Percentiles rank a stretch among this genome's conserved stretches.
Evolutionary conservation across 1,140 invertebrate genomes (phyloP).

Genomic region (Nixonia krombeini): DNA sequence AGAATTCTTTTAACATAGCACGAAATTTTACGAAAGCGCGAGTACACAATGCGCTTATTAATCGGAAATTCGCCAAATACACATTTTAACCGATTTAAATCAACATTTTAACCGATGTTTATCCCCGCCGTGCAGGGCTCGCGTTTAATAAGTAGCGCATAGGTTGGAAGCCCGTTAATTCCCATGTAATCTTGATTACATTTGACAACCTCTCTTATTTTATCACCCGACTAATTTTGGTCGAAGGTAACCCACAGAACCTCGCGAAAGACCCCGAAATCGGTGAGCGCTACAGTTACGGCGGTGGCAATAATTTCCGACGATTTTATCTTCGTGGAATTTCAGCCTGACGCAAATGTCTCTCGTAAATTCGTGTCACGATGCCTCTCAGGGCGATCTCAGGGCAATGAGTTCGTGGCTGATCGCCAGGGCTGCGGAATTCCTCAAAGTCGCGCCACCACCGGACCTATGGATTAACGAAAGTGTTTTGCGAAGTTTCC

Average conservation of each 20-base stretch:
- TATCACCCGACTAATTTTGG: slow-evolving; percentile 37
- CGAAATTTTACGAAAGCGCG: no score
- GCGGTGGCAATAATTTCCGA: slow-evolving; percentile 62
- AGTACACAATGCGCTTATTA: no score
- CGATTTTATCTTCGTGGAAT: slow-evolving; percentile 64
- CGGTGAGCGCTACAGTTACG: slow-evolving; percentile 24
- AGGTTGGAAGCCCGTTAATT: no score
- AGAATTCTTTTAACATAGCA: no score
- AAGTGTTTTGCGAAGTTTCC: slow-evolving; percentile 4
- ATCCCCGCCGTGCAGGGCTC: no score
- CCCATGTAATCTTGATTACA: slow-evolving; percentile 28
- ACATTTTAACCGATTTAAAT: no score
- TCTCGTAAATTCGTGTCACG: slow-evolving; percentile 61
- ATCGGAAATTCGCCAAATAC: no score
- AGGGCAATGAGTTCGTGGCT: slow-evolving; percentile 29
- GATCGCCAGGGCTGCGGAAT: slow-evolving; percentile 37
- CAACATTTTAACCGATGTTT: no score
- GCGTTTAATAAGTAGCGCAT: no score
- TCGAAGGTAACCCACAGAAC: slow-evolving; percentile 28
- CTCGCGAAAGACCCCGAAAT: slow-evolving; percentile 16
- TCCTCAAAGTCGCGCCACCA: slow-evolving; percentile 34
- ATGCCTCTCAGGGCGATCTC: slow-evolving; percentile 57
- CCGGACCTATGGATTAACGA: slow-evolving; percentile 19
- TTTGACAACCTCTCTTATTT: slow-evolving; percentile 29
- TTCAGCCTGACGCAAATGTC: slow-evolving; percentile 59